Evolutionary conservation across 2,113 vertebrate species (phyloP).

Genomic region (Etheostoma cragini): DNA sequence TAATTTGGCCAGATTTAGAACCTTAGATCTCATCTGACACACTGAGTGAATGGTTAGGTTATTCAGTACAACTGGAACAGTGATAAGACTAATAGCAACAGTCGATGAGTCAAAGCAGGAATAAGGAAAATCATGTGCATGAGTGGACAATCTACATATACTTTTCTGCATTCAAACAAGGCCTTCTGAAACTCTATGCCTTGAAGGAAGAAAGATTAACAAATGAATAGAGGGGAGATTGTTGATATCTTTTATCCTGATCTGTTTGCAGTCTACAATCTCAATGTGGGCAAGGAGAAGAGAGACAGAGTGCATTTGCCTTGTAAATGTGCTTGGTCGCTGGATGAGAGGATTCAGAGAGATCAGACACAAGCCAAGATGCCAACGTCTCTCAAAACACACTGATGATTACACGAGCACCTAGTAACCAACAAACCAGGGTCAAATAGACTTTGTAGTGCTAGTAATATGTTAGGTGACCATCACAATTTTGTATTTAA

Average conservation of each 20-base stretch:
- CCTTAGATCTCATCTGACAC: slow-evolving; percentile 30
- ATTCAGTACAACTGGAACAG: slow-evolving; percentile 23
- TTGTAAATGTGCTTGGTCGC: slow-evolving; percentile 59
- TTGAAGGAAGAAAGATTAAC: slow-evolving; percentile 50
- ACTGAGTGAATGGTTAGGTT: slow-evolving; percentile 1
- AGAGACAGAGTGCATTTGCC: slow-evolving; percentile 49
- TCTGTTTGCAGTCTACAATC: slow-evolving; percentile 32
- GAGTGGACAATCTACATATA: slow-evolving; percentile 8
- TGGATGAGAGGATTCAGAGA: slow-evolving; percentile 39
- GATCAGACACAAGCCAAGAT: slow-evolving; percentile 23
- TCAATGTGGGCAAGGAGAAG: slow-evolving; percentile 13
- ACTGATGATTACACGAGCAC: background rate
- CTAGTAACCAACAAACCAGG: slow-evolving; percentile 22
- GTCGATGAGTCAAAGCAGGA: slow-evolving; percentile 61
- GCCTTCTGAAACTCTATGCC: slow-evolving; percentile 14
- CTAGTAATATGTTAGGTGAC: background rate
- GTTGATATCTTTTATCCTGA: slow-evolving; percentile 27
- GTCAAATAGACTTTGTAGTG: background rate
- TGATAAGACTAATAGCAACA: slow-evolving; percentile 31
- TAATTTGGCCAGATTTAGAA: slow-evolving; percentile 8
- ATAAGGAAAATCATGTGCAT: slow-evolving; percentile 49
- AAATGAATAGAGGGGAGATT: slow-evolving; percentile 28
- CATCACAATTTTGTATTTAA: background rate
- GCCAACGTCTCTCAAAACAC: background rate
- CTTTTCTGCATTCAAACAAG: slow-evolving; percentile 19